Evolutionary conservation across 2,113 vertebrate species (phyloP), one percentile per base, ranked within the genome.

Genomic region (Bufo bufo): DNA sequence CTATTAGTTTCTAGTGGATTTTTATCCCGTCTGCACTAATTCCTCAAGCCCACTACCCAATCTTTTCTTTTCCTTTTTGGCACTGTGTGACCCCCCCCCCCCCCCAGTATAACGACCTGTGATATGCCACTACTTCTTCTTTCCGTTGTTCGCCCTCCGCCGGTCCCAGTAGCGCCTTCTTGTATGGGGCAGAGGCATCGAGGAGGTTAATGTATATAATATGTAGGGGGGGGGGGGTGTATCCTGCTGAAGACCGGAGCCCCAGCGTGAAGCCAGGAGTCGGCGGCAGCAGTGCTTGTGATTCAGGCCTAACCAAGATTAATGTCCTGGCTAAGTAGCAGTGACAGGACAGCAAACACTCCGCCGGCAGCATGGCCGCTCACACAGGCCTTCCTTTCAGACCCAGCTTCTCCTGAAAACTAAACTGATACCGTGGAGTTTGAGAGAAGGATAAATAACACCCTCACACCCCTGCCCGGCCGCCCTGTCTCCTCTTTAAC

Each of bases 321-420:
- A 88, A 88, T 88, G 81, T 88, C 59, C 87, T 88, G 87, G 72
- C 82, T 88, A 84, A 88, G 87, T 88, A 84, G 87, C 87, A 84
- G 81, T 88, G 87, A 88, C 87, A 88, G 87, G 80, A 45, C 71
- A 47, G 87, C 87, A 88, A 88, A 88, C 87, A 88, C 6, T 33
- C 78, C 66, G 72, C 65, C 16, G 43, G 58, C 71, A 54, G 81
- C 80, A 20, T 56, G 16, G 72, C 58, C 81, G 17, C 58, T 13
- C 81, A 84, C 80, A 88, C 87, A 88, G 87, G 71, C 81, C 72
- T 6, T 49, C 77, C 82, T 78, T 88, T 88, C 71, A 88, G 58
- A 33, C 74, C 23, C 81, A 7, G 58, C 80, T 66, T 84, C 81
- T 82, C 66, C 71, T 63, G 19, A 59, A 88, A 74, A 84, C 81